Percentiles rank a stretch among this genome's conserved stretches.
Conservation (phyloP, 2,888 invertebrate genomes). For the Perizoma affinitatum region DNA sequence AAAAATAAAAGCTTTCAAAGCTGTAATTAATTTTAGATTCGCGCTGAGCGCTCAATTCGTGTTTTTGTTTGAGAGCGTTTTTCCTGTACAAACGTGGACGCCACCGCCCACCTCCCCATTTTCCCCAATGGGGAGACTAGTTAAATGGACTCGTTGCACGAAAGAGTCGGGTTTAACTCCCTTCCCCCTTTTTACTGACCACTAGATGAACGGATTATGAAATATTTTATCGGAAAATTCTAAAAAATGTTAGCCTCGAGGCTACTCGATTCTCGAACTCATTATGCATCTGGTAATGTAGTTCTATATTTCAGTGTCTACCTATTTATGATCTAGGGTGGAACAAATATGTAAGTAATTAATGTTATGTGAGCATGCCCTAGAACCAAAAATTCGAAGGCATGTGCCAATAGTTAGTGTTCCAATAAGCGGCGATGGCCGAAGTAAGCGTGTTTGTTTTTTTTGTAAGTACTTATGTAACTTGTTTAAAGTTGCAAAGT, state of each 20-base stretch:
- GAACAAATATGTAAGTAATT: too few species aligned
- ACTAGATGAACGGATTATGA: slow-evolving; percentile 74
- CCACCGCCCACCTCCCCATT: slow-evolving; percentile 43
- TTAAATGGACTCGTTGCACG: slow-evolving; percentile 63
- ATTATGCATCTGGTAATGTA: too few species aligned
- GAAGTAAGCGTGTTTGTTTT: too few species aligned
- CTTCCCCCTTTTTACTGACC: slow-evolving; percentile 59
- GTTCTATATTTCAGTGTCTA: too few species aligned
- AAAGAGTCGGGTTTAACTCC: slow-evolving; percentile 51
- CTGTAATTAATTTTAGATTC: slow-evolving; percentile 79
- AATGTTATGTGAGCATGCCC: too few species aligned
- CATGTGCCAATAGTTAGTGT: too few species aligned
- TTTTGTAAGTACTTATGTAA: too few species aligned
- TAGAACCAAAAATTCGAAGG: too few species aligned
- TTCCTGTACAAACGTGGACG: slow-evolving; percentile 69
- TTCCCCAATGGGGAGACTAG: slow-evolving; percentile 44
- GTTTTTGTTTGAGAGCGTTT: slow-evolving; percentile 68
- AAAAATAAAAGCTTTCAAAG: slow-evolving; percentile 59
- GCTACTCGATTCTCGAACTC: slow-evolving; percentile 38
- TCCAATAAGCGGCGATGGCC: too few species aligned
- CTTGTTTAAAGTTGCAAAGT: too few species aligned
- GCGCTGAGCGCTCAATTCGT: slow-evolving; percentile 62
- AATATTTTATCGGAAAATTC: slow-evolving; percentile 69
- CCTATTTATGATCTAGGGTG: too few species aligned
- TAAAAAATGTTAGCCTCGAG: slow-evolving; percentile 50